A percentile compares a stretch with the other conserved stretches of the same genome.
Evolutionary conservation across 2,797 vertebrate species (phyloP).

Genomic region (Corythornis leucogaster): DNA sequence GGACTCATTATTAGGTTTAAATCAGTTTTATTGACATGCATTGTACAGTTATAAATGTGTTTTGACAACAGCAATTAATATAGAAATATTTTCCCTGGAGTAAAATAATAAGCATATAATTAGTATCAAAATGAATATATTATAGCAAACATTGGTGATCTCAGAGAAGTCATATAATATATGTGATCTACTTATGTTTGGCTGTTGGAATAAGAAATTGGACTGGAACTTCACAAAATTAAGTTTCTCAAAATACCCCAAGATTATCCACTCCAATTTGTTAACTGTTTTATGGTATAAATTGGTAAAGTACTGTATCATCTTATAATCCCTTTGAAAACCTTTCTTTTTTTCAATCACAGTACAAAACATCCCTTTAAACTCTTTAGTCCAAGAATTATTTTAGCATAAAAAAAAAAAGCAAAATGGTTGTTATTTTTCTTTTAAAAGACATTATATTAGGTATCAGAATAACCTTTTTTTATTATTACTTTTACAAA

Average conservation of each 20-base stretch:
- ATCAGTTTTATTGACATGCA: not conserved
- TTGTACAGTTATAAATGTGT: not conserved
- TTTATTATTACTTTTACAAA: not conserved
- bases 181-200: not conserved
- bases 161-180: not conserved
- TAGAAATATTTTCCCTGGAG: not conserved
- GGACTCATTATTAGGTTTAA: not conserved
- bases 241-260: too few species aligned
- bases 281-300: not conserved
- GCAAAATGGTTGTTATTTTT: not conserved
- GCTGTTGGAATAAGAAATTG: not conserved
- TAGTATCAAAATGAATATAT: not conserved
- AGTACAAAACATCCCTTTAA: not conserved
- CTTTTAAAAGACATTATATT: not conserved
- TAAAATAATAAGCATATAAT: constrained; percentile 24
- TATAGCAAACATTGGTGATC: not conserved
- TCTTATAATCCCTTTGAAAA: not conserved
- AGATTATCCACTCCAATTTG: not conserved
- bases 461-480: not conserved
- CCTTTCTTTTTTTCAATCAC: not conserved
- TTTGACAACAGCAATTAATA: not conserved
- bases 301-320: not conserved
- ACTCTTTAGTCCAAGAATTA: not conserved
- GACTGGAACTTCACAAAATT: not conserved
- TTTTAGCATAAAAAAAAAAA: not conserved